These are phyloP conservation scores for Palythoa grandis DNA, from an alignment of 92 coral and sea anemone genomes.

Conservation along the genomic window DNA sequence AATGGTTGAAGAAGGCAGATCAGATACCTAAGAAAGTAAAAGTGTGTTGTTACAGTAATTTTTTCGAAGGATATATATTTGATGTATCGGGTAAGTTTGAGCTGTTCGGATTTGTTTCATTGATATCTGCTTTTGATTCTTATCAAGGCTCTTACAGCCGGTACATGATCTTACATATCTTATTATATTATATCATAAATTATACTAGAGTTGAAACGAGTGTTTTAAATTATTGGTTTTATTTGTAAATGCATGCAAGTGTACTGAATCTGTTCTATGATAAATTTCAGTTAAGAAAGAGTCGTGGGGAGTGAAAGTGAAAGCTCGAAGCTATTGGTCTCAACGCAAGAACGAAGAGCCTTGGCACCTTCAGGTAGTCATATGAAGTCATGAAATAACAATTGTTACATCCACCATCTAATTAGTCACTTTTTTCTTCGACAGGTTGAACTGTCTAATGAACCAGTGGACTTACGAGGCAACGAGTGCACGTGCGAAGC, in stretches of 20 bases:
- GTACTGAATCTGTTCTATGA: neutral
- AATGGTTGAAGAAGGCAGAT: neutral
- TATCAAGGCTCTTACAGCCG: neutral
- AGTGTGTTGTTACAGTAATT: neutral
- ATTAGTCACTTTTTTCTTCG: conserved; percentile 10
- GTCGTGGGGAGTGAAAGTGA: too few relatives aligned
- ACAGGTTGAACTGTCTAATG: neutral
- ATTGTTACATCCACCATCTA: neutral
- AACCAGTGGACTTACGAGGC: neutral
- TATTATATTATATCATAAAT: neutral
- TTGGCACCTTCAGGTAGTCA: neutral
- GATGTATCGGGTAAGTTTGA: neutral
- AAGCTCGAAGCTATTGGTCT: too few relatives aligned
- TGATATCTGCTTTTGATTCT: neutral
- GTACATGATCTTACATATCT: neutral
- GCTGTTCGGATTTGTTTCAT: conserved; percentile 2
- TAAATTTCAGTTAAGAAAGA: neutral
- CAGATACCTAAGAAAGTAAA: conserved; percentile 2
- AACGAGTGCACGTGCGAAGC: conserved; percentile 1
- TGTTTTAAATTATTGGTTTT: neutral
- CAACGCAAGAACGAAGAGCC: neutral
- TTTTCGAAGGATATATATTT: neutral
- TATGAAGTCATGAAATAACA: neutral
- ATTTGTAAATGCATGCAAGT: neutral
- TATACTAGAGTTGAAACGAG: neutral